These are phyloP conservation scores for Melanostigma gelatinosum DNA, from an alignment of 2,113 vertebrate genomes.

Conservation along the genomic window DNA sequence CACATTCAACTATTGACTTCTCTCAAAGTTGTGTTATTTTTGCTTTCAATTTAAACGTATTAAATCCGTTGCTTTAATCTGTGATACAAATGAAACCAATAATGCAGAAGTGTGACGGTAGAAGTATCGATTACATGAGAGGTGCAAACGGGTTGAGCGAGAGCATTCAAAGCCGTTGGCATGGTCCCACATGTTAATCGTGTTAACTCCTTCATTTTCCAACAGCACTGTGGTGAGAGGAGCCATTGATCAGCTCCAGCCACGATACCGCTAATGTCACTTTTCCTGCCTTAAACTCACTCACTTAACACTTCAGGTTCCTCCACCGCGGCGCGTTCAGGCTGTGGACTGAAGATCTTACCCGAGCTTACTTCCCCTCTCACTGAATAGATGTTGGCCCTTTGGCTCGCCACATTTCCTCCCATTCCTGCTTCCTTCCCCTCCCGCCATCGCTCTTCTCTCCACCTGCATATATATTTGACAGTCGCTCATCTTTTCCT, in stretches of 20 bases:
- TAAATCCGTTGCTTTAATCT: background rate
- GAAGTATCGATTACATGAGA: slow-evolving; percentile 6
- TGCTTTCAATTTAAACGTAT: background rate
- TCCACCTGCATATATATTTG: slow-evolving; percentile 20
- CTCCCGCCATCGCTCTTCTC: slow-evolving; percentile 28
- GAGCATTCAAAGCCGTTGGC: slow-evolving; percentile 20
- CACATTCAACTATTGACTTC: background rate
- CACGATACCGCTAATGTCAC: slow-evolving; percentile 1
- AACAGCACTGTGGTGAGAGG: slow-evolving; percentile 21
- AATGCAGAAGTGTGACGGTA: background rate
- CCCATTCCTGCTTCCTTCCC: slow-evolving; percentile 27
- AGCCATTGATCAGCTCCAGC: slow-evolving; percentile 11
- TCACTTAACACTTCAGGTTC: slow-evolving; percentile 31
- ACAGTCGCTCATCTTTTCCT: slow-evolving; percentile 42
- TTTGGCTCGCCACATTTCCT: slow-evolving; percentile 12
- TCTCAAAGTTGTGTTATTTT: background rate
- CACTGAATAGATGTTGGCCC: slow-evolving; percentile 25
- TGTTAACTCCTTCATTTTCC: slow-evolving; percentile 30
- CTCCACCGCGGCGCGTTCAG: background rate
- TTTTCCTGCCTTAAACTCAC: slow-evolving; percentile 31
- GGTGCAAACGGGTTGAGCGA: background rate
- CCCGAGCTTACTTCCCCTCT: slow-evolving; percentile 24
- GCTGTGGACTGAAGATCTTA: slow-evolving; percentile 20
- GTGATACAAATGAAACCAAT: background rate
- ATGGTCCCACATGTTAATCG: slow-evolving; percentile 19